Conservation (phyloP, 2,888 invertebrate species). For the Euzetes globulus region DNA sequence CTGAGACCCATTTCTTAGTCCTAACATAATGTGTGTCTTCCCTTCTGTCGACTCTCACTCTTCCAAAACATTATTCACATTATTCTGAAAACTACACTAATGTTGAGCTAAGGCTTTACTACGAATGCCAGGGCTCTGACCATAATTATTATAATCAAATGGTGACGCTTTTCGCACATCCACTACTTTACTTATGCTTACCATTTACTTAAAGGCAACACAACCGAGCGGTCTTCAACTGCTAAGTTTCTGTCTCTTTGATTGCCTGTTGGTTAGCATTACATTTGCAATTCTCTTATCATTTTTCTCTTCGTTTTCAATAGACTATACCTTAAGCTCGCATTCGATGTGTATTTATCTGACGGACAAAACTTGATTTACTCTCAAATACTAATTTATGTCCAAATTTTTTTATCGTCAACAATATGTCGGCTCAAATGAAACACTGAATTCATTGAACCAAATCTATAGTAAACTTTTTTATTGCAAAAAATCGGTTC, state of each 20-base stretch:
- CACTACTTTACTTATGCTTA: background rate
- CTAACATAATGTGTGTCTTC: background rate
- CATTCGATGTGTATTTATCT: background rate
- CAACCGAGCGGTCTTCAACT: background rate
- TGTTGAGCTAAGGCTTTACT: background rate
- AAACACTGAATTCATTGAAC: background rate
- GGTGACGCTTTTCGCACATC: slow-evolving; percentile 24
- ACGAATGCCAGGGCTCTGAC: background rate
- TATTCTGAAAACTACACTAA: background rate
- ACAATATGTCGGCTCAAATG: background rate
- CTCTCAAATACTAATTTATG: background rate
- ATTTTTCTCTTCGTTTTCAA: background rate
- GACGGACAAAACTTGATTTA: slow-evolving; percentile 9
- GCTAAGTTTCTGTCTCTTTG: background rate
- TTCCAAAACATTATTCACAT: background rate
- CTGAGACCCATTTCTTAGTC: background rate
- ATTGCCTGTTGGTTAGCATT: background rate
- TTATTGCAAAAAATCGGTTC: background rate
- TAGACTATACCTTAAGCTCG: background rate
- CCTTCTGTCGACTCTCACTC: background rate
- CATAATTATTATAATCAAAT: slow-evolving; percentile 26
- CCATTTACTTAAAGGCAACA: background rate
- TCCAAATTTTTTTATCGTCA: background rate
- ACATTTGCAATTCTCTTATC: slow-evolving; percentile 2
- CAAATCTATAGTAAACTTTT: background rate